Evolutionary conservation across 2,113 vertebrate genomes (phyloP).

Genomic region (Galeopterus variegatus): DNA sequence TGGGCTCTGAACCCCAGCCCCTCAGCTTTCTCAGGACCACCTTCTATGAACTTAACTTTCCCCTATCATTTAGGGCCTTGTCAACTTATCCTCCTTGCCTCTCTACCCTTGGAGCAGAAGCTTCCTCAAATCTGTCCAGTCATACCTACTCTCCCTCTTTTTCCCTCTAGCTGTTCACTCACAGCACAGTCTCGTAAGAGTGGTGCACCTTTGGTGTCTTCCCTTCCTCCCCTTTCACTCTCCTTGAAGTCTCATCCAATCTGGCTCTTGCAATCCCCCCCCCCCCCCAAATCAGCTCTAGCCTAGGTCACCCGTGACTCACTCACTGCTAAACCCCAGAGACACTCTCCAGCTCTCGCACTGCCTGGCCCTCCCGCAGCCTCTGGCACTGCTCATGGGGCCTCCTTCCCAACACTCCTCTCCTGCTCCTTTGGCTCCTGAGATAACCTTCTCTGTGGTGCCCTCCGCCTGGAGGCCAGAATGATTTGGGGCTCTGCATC

Average conservation of each 20-base stretch:
- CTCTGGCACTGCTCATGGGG: rapidly evolving
- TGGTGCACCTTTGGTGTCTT: background rate
- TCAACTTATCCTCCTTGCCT: background rate
- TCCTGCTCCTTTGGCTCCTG: no score
- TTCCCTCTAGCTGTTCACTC: background rate
- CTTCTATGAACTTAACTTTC: background rate
- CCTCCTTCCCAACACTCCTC: background rate
- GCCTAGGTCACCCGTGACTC: background rate
- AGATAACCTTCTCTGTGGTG: background rate
- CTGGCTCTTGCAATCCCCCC: background rate
- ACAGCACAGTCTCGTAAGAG: background rate
- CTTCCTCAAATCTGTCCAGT: background rate
- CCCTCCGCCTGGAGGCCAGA: background rate
- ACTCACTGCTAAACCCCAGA: background rate
- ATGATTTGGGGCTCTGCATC: background rate
- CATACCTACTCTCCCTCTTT: background rate
- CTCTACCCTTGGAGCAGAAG: background rate
- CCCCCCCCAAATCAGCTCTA: no score
- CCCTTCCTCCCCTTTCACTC: no score
- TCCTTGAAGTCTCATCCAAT: background rate
- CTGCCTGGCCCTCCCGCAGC: background rate
- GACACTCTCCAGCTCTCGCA: background rate
- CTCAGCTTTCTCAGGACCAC: background rate
- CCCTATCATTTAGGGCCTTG: rapidly evolving
- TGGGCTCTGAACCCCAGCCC: background rate